Evolutionary conservation across 2,888 invertebrate species (phyloP).

Genomic region (Hedychridium roseum): DNA sequence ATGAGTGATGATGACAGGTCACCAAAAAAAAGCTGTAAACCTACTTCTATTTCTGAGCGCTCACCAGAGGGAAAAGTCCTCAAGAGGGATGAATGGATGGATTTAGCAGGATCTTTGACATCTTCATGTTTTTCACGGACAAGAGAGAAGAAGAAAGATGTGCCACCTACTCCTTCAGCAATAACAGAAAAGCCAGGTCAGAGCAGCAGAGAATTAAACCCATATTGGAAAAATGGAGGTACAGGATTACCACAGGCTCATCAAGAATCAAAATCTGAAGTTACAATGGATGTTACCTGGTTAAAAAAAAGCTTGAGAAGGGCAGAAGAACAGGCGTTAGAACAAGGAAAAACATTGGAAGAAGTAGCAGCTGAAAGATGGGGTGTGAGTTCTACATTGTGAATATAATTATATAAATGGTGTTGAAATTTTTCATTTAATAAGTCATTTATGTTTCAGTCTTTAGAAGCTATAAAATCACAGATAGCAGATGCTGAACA

Average conservation of each 20-base stretch:
- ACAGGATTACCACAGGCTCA: slow-evolving; percentile 75
- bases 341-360: slow-evolving; percentile 66
- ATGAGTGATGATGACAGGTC: slow-evolving; percentile 67
- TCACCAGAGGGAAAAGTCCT: slow-evolving; percentile 32
- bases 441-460: slow-evolving; percentile 58
- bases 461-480: slow-evolving; percentile 64
- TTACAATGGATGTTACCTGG: slow-evolving; percentile 64
- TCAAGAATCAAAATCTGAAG: slow-evolving; percentile 45
- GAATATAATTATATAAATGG: background rate
- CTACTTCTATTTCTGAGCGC: background rate
- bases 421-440: background rate
- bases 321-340: slow-evolving; percentile 67
- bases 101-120: slow-evolving; percentile 68
- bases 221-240: slow-evolving; percentile 92
- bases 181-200: slow-evolving; percentile 75
- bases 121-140: slow-evolving; percentile 62
- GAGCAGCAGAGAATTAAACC: slow-evolving; percentile 84
- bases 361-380: slow-evolving; percentile 69
- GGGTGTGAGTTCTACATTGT: slow-evolving; percentile 63
- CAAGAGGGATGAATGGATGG: slow-evolving; percentile 83
- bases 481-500: slow-evolving; percentile 67
- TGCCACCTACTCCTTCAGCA: slow-evolving; percentile 68
- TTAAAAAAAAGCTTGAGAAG: slow-evolving; percentile 66
- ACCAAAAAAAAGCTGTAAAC: slow-evolving; percentile 65
- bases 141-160: too few species aligned